These are phyloP conservation scores for Selene dorsalis DNA, from an alignment of 2,797 vertebrate species.

Conservation along the genomic window DNA sequence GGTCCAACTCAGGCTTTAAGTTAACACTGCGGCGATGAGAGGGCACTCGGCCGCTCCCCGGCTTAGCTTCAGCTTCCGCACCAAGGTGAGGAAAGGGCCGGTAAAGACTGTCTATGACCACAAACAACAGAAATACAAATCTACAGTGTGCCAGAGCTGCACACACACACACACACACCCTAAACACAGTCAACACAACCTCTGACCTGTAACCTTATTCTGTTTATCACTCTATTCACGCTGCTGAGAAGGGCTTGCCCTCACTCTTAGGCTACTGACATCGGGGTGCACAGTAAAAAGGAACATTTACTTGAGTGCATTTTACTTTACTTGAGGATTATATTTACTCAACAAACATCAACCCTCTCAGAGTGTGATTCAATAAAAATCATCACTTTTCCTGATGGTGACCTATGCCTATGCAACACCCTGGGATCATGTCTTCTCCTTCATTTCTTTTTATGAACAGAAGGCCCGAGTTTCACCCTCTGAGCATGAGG, in stretches of 20 bases:
- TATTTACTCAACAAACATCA: too few relatives aligned
- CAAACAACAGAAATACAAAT: not conserved
- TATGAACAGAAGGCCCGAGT: too few relatives aligned
- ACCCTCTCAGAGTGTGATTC: too few relatives aligned
- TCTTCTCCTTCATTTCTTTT: too few relatives aligned
- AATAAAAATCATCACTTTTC: too few relatives aligned
- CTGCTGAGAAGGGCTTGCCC: conserved; percentile 5
- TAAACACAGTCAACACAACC: not conserved
- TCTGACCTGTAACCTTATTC: conserved; percentile 10
- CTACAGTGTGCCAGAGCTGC: not conserved
- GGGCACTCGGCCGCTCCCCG: conserved; percentile 17
- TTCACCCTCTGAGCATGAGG: too few relatives aligned
- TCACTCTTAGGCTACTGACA: conserved; percentile 37
- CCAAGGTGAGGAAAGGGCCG: conserved; percentile 1
- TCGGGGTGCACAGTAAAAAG: not conserved
- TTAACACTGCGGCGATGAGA: conserved; percentile 17
- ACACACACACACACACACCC: not conserved
- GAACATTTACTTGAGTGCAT: too few relatives aligned
- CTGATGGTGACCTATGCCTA: too few relatives aligned
- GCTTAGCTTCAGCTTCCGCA: not conserved
- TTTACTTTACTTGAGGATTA: too few relatives aligned
- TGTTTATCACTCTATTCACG: conserved; percentile 39
- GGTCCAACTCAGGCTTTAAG: conserved; percentile 14
- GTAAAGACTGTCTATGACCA: not conserved
- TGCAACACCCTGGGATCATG: too few relatives aligned